phyloP scores from a whole-genome alignment of 2,797 vertebrate genomes.

The Phrynocephalus guinanensis region DNA sequence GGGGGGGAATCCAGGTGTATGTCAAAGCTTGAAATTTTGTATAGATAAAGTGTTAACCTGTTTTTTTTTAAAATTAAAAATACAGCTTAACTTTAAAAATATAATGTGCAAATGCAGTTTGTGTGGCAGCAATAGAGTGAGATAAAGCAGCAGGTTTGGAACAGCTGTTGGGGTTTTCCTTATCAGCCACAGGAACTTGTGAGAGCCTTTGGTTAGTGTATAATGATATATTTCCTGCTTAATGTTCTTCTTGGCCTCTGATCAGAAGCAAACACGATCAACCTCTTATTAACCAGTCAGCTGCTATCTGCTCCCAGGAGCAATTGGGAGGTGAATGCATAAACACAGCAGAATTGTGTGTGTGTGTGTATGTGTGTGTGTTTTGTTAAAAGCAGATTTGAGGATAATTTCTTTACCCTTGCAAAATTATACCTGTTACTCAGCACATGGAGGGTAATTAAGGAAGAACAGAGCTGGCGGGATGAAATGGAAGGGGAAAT shows the following conservation, averaged over 20 bases:
- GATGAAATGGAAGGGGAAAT: neutral
- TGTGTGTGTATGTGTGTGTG: constrained; percentile 60
- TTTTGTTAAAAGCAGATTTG: constrained; percentile 58
- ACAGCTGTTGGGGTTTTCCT: neutral
- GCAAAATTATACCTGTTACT: constrained; percentile 56
- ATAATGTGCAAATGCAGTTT: neutral
- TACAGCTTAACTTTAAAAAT: neutral
- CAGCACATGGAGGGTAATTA: constrained; percentile 64
- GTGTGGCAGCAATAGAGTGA: neutral
- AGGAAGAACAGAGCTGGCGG: constrained; percentile 55
- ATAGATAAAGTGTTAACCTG: no score
- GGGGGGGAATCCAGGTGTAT: neutral
- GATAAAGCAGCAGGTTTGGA: accelerated
- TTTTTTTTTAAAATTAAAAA: neutral
- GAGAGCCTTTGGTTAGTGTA: neutral
- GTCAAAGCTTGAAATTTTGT: no score
- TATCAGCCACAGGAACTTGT: neutral
- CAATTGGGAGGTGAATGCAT: constrained; percentile 64
- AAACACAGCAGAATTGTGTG: constrained; percentile 67
- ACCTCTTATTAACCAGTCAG: constrained; percentile 66
- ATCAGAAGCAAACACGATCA: constrained; percentile 38
- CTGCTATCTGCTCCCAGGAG: constrained; percentile 65
- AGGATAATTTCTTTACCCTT: constrained; percentile 67
- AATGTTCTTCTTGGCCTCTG: constrained; percentile 58
- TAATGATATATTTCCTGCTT: constrained; percentile 39